phyloP scores from a whole-genome alignment of 2,113 vertebrate species.

The Mohoua ochrocephala region DNA sequence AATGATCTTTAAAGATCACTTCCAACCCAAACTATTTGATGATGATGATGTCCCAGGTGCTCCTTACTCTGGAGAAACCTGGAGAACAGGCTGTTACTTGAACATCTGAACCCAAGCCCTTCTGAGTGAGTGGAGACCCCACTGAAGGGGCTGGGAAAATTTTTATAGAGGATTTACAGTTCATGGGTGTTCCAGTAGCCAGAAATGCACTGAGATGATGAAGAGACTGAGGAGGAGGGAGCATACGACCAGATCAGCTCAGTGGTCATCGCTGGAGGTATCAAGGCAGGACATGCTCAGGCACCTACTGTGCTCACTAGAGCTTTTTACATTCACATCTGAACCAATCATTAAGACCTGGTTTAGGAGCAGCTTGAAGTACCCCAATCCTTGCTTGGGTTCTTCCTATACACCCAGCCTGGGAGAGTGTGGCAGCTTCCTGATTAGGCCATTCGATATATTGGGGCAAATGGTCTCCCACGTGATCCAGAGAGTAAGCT shows the following conservation, averaged over 20 bases:
- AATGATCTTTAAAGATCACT: background rate
- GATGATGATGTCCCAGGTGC: background rate
- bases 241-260: background rate
- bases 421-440: background rate
- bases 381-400: background rate
- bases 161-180: background rate
- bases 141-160: background rate
- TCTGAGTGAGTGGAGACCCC: background rate
- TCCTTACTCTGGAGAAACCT: background rate
- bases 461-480: background rate
- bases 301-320: background rate
- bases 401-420: background rate
- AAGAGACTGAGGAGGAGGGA: background rate
- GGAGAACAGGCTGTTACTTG: background rate
- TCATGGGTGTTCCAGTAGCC: background rate
- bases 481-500: background rate
- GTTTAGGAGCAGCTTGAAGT: background rate
- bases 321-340: background rate
- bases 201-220: background rate
- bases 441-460: background rate
- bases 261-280: background rate
- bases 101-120: background rate
- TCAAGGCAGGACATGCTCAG: background rate
- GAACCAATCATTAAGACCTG: background rate
- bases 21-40: background rate